Conservation (phyloP, 2,888 invertebrate genomes). For the Terebella lapidaria region DNA sequence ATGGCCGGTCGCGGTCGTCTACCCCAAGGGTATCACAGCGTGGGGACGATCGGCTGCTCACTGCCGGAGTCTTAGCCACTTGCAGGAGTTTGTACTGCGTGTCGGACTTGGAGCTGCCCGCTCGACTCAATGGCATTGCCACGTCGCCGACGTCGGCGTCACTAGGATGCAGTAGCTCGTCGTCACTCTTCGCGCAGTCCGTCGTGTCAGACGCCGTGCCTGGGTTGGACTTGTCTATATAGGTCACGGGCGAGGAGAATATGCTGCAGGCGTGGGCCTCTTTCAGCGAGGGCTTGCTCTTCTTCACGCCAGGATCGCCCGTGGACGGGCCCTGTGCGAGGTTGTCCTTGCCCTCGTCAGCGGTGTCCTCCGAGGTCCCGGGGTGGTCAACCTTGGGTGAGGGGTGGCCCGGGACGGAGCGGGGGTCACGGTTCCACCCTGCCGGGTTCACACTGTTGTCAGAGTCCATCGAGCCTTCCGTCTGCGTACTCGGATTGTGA, state of each 20-base stretch:
- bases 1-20: neutral
- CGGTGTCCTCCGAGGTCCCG: neutral
- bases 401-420: neutral
- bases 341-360: neutral
- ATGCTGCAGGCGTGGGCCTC: neutral
- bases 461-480: constrained; percentile 14
- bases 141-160: neutral
- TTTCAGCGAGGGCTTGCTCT: neutral
- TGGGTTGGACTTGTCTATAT: neutral
- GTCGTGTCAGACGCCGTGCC: neutral
- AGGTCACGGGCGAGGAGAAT: neutral
- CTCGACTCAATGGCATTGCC: neutral
- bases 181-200: constrained; percentile 4
- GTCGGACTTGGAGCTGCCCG: neutral
- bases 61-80: neutral
- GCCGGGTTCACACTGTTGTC: constrained; percentile 11
- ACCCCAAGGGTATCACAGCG: neutral
- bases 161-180: constrained; percentile 5
- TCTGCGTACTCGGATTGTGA: constrained; percentile 19
- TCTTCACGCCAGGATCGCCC: neutral
- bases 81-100: neutral
- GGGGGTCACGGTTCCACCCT: neutral
- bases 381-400: too few relatives aligned
- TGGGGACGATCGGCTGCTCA: neutral
- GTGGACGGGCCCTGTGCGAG: neutral